Evolutionary conservation across 2,113 vertebrate species (phyloP).

Genomic region (Ploceus nigricollis): DNA sequence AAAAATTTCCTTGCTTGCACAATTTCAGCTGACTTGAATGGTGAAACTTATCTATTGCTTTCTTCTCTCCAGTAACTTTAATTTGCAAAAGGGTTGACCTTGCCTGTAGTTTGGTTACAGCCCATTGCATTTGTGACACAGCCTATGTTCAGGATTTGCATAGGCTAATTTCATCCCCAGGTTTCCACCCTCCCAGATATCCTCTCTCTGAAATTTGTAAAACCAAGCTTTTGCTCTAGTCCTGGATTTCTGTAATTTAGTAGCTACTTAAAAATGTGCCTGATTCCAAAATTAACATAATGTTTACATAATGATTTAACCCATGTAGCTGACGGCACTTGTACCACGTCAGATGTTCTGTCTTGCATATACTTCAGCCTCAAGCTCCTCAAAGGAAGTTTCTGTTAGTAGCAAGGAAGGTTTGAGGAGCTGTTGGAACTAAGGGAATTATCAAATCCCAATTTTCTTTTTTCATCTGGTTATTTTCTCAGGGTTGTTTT

Average conservation of each 20-base stretch:
- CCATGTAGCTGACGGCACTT: background rate
- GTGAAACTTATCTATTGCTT: conserved; percentile 33
- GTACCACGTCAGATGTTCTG: background rate
- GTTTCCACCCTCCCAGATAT: background rate
- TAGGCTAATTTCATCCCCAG: conserved; percentile 36
- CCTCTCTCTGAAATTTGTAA: background rate
- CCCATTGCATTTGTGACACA: conserved; percentile 28
- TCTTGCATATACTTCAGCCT: background rate
- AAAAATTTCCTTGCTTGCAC: background rate
- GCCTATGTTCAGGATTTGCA: conserved; percentile 22
- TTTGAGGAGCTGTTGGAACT: background rate
- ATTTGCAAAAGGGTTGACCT: conserved; percentile 49
- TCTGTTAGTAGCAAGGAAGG: background rate
- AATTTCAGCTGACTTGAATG: conserved; percentile 14
- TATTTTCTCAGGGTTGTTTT: background rate
- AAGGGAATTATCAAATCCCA: background rate
- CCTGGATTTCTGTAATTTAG: background rate
- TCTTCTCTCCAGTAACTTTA: conserved; percentile 53
- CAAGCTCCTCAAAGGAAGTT: background rate
- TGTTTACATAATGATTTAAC: background rate
- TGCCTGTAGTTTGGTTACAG: conserved; percentile 30
- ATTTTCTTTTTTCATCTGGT: background rate
- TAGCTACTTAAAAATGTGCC: background rate
- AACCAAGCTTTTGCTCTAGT: background rate
- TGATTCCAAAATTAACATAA: background rate